phyloP scores from a whole-genome alignment of 2,888 invertebrate genomes.

The Acanthosoma haemorrhoidale region DNA sequence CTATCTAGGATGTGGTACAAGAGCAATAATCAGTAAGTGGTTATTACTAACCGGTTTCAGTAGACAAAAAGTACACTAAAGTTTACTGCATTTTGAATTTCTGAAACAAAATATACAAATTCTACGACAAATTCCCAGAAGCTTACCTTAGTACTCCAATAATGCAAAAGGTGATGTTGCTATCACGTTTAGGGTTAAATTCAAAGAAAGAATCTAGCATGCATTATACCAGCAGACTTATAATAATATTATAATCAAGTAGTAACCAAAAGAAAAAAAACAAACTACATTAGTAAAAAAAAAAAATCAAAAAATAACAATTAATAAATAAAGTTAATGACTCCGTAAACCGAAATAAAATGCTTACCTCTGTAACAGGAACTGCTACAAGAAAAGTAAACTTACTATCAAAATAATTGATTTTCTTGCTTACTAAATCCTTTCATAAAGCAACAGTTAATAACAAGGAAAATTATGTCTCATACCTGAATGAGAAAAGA shows the following conservation, averaged over 20 bases:
- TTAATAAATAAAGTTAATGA: slow-evolving; percentile 1
- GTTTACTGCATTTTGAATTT: not conserved
- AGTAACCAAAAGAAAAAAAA: not conserved
- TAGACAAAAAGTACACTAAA: not conserved
- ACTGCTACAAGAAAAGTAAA: not conserved
- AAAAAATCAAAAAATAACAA: too few species aligned
- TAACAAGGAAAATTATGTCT: slow-evolving; percentile 21
- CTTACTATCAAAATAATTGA: not conserved
- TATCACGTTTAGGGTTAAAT: not conserved
- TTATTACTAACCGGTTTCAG: not conserved
- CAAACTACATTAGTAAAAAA: not conserved
- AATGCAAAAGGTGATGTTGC: not conserved
- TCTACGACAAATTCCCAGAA: not conserved
- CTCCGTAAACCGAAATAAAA: not conserved
- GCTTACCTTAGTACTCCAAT: not conserved
- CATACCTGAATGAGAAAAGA: slow-evolving; percentile 34
- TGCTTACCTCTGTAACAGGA: not conserved
- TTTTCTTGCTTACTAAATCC: not conserved
- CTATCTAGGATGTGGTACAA: not conserved
- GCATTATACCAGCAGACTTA: not conserved
- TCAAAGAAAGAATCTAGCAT: not conserved
- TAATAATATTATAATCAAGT: not conserved
- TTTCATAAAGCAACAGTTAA: slow-evolving; percentile 7
- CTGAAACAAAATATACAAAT: not conserved
- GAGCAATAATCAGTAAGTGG: not conserved